Base-by-base conservation (phyloP, 2,113 vertebrate genomes). In the Leptobrachium ailaonicum region DNA sequence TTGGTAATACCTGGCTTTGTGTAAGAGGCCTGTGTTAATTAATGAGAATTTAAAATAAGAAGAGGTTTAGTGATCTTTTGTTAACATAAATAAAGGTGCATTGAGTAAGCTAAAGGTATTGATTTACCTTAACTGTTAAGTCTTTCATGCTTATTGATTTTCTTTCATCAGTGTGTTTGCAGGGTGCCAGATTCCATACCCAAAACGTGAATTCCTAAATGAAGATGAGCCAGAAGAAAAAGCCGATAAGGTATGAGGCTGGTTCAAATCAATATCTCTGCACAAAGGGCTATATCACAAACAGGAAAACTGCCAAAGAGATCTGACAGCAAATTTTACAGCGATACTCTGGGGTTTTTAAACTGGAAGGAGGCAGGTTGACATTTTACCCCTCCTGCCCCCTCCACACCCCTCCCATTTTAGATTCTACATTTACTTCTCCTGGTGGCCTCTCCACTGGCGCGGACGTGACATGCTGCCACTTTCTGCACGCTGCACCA, bases 191-290 rank as follows among this genome's bases (percentile, higher is more conserved):
- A 99, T 99, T 88, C 98, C 98, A 0, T 99, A 99, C 84, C 98
- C 98, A 2, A 99, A 99, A 87, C 91, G 97, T 86, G 98, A 99
- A 90, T 99, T 99, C 88, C 94, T 99, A 41, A 98, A 96, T 66
- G 98, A 99, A 90, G 98, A 99, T 73, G 98, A 99, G 83, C 95
- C 96, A 0, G 98, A 99, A 87, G 98, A 99, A 87, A 99, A 99
- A 87, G 95, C 94, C 3, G 98, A 99, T 85, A 99, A 99, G 97
- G 97, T 99, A 92, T 74, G 45, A 58, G 44, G 8, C 6, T 43
- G 20, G 6, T 50, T 7, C 41, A 56, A 2, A 40, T 2, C 13
- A 53, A 53, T 53, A 71, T 53, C 53, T 71, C 6, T 42, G 20
- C 66, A 42, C 43, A 70, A n/a, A 50, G 47, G 4, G 20, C 20